Conservation (phyloP, 2,888 invertebrate genomes). For the Beris chalybata region DNA sequence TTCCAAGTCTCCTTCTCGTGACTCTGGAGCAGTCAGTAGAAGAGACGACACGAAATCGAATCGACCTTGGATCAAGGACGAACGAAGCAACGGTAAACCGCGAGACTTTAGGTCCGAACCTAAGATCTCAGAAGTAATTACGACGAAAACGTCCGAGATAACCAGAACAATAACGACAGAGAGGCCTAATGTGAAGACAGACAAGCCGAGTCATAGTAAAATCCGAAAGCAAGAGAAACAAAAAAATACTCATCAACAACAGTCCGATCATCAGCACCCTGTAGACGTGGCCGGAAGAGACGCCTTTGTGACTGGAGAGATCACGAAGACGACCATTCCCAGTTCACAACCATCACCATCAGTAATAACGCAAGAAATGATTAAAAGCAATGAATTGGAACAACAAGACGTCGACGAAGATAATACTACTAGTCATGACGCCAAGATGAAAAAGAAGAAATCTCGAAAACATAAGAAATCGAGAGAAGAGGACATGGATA, state of each 20-base stretch:
- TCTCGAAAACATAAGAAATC: constrained; percentile 40
- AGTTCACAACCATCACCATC: constrained; percentile 50
- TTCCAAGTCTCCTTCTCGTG: constrained; percentile 48
- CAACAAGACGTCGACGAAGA: constrained; percentile 50
- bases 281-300: constrained; percentile 42
- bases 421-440: constrained; percentile 30
- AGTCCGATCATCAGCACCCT: constrained; percentile 44
- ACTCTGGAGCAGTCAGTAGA: constrained; percentile 44
- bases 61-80: constrained; percentile 26
- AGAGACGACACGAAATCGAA: constrained; percentile 43
- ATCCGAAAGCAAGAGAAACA: constrained; percentile 41
- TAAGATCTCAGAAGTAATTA: constrained; percentile 29
- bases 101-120: constrained; percentile 18
- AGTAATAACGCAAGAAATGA: constrained; percentile 49
- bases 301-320: constrained; percentile 36
- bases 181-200: constrained; percentile 33
- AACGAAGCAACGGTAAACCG: constrained; percentile 24
- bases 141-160: constrained; percentile 32
- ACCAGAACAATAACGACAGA: constrained; percentile 41
- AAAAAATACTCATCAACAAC: constrained; percentile 30
- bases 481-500: constrained; percentile 38
- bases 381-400: constrained; percentile 47
- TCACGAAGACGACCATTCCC: constrained; percentile 41
- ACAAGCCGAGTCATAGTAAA: constrained; percentile 41
- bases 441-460: constrained; percentile 47